These are phyloP conservation scores for Yponomeuta malinellus DNA, from an alignment of 2,888 invertebrate genomes.

Conservation along the genomic window DNA sequence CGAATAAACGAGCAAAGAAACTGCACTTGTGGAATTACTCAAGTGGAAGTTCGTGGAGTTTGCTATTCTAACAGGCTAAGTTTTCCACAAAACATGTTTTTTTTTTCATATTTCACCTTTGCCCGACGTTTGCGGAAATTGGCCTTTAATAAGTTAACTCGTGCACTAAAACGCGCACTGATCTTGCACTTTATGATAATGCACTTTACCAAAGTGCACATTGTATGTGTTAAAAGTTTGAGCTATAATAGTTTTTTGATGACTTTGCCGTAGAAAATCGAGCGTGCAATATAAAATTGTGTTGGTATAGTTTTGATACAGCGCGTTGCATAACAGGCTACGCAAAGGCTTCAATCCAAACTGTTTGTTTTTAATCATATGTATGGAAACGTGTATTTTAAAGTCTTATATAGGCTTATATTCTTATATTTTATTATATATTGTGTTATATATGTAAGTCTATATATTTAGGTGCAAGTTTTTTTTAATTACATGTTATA, in stretches of 20 bases:
- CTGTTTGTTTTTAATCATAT: too few relatives aligned
- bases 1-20: conserved; percentile 18
- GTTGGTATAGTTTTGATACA: neutral
- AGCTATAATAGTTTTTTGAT: conserved; percentile 45
- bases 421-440: too few relatives aligned
- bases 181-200: conserved; percentile 30
- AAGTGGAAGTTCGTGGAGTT: conserved; percentile 38
- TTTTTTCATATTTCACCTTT: conserved; percentile 39
- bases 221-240: conserved; percentile 33
- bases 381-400: too few relatives aligned
- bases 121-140: conserved; percentile 44
- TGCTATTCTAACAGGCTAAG: conserved; percentile 28
- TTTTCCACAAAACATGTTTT: conserved; percentile 31
- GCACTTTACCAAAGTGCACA: conserved; percentile 23
- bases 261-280: conserved; percentile 34
- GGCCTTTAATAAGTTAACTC: conserved; percentile 51
- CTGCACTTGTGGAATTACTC: conserved; percentile 35
- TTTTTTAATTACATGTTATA: too few relatives aligned
- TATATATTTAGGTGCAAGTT: too few relatives aligned
- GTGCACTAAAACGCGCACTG: conserved; percentile 36
- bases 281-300: conserved; percentile 18
- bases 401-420: too few relatives aligned
- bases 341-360: neutral
- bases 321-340: neutral
- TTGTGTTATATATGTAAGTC: too few relatives aligned